Evolutionary conservation across 2,888 invertebrate genomes (phyloP).

Genomic region (Melinopterus prodromus): DNA sequence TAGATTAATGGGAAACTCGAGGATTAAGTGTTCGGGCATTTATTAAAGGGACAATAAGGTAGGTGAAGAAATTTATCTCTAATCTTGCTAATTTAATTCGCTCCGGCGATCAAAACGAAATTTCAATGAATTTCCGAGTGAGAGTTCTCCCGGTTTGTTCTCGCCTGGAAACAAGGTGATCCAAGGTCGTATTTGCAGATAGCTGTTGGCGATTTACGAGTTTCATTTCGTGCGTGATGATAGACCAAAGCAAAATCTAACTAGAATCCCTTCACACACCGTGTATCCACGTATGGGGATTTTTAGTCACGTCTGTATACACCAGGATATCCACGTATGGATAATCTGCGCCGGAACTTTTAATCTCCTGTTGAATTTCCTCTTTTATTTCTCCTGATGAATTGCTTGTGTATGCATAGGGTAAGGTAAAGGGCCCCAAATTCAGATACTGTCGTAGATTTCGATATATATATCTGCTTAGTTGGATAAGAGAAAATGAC

Average conservation of each 20-base stretch:
- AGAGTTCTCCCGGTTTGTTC: background rate
- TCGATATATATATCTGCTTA: too few relatives aligned
- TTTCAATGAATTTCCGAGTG: background rate
- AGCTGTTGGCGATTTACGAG: background rate
- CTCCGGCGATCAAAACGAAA: background rate
- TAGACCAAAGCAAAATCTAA: background rate
- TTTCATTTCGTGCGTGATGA: background rate
- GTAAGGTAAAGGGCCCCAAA: too few relatives aligned
- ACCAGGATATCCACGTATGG: too few relatives aligned
- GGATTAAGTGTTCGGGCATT: slow-evolving; percentile 4
- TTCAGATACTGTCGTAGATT: too few relatives aligned
- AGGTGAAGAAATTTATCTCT: slow-evolving; percentile 4
- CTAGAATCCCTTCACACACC: background rate
- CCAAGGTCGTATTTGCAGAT: background rate
- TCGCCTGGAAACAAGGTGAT: background rate
- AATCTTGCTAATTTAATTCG: background rate
- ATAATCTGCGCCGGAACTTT: too few relatives aligned
- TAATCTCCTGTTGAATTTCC: too few relatives aligned
- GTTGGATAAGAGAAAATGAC: too few relatives aligned
- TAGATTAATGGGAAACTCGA: background rate
- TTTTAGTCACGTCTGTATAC: too few relatives aligned
- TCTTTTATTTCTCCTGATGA: too few relatives aligned
- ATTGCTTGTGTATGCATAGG: too few relatives aligned
- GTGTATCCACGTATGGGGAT: too few relatives aligned
- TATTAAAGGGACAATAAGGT: background rate